Conservation (phyloP, 2,113 vertebrate genomes). For the Galemys pyrenaicus region DNA sequence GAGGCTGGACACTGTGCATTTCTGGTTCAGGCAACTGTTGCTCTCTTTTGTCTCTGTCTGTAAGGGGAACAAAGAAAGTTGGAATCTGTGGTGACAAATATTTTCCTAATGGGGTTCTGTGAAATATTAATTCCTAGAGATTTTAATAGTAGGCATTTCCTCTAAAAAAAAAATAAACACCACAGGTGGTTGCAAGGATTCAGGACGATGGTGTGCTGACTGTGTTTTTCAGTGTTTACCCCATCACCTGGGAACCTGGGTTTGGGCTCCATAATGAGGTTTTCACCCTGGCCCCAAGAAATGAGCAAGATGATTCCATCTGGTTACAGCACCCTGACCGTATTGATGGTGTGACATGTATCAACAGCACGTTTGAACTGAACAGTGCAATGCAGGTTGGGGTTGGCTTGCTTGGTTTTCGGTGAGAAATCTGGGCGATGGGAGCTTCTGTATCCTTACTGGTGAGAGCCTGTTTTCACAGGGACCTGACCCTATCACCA, state of each 20-base stretch:
- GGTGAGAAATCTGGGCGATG: accelerated
- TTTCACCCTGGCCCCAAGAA: background rate
- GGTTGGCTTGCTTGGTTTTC: background rate
- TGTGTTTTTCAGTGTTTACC: background rate
- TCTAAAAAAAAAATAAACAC: background rate
- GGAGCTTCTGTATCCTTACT: accelerated
- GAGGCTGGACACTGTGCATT: background rate
- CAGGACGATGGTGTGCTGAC: background rate
- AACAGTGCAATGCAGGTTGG: background rate
- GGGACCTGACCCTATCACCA: background rate
- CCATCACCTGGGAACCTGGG: background rate
- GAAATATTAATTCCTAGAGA: constrained; percentile 3
- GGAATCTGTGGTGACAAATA: background rate
- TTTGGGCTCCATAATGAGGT: background rate
- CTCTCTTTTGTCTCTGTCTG: background rate
- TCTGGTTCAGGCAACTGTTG: background rate
- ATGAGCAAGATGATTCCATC: background rate
- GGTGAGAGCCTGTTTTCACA: background rate
- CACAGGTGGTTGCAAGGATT: accelerated
- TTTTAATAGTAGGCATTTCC: background rate
- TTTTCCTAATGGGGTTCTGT: background rate
- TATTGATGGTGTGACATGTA: too few species aligned
- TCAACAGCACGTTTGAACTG: background rate
- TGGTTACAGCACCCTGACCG: background rate
- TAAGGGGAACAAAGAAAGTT: constrained; percentile 2